phyloP scores from a whole-genome alignment of 2,797 vertebrate species.

The Anguilla marmorata region DNA sequence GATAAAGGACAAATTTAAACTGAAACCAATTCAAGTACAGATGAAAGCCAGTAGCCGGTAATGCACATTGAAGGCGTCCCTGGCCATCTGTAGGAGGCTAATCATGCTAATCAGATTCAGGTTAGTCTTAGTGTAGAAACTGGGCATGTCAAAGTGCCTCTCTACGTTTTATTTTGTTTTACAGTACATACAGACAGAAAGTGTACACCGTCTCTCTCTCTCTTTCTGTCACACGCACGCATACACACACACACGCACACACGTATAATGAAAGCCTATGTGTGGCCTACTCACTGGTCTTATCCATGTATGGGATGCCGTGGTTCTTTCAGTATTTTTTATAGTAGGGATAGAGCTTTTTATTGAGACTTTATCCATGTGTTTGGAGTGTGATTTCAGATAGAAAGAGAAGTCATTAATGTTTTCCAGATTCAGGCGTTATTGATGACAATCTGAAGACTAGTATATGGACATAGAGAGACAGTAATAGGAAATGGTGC shows the following conservation, averaged over 20 bases:
- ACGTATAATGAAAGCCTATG: neutral
- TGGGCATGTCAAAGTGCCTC: neutral
- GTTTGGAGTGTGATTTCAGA: conserved; percentile 73
- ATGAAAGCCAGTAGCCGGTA: conserved; percentile 63
- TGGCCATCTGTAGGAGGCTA: conserved; percentile 60
- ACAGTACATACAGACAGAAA: neutral
- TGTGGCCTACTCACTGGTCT: neutral
- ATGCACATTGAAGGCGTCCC: conserved; percentile 70
- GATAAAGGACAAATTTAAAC: conserved; percentile 80
- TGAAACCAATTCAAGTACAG: conserved; percentile 74
- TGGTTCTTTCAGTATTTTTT: neutral
- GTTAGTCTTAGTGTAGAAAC: conserved; percentile 29
- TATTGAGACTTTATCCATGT: neutral
- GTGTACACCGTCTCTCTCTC: neutral
- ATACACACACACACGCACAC: neutral
- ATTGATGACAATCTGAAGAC: neutral
- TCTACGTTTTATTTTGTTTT: neutral
- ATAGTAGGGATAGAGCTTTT: neutral
- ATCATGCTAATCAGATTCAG: conserved; percentile 66
- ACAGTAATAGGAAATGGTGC: conserved; percentile 41
- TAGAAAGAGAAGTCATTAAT: conserved; percentile 80
- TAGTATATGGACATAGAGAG: conserved; percentile 29
- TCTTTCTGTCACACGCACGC: neutral
- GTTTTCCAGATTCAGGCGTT: conserved; percentile 78
- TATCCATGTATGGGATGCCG: neutral